These are phyloP conservation scores for Stegophylla sp. DNA, from an alignment of 2,888 invertebrate species.

Conservation along the genomic window DNA sequence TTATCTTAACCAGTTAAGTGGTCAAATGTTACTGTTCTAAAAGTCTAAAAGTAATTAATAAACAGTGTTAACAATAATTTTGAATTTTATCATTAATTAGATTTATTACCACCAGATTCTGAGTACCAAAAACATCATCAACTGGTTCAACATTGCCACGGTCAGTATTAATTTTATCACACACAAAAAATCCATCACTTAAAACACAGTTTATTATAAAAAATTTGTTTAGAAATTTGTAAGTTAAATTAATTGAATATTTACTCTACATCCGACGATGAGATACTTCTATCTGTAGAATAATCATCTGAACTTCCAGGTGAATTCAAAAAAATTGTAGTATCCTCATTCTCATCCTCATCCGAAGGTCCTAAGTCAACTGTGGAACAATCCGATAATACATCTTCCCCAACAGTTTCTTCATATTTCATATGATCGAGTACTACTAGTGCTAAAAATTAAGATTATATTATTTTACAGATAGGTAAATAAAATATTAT, in stretches of 20 bases:
- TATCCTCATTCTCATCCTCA: constrained; percentile 25
- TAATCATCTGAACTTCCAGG: background rate
- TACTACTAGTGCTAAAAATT: constrained; percentile 1
- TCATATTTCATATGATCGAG: background rate
- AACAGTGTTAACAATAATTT: too few species aligned
- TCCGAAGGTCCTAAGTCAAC: constrained; percentile 45
- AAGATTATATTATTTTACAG: background rate
- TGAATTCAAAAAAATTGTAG: constrained; percentile 26
- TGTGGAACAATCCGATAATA: constrained; percentile 28
- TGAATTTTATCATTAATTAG: too few species aligned
- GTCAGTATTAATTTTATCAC: constrained; percentile 32
- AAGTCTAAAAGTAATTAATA: constrained; percentile 12
- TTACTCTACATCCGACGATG: constrained; percentile 19
- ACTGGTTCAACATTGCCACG: background rate
- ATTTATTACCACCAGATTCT: background rate
- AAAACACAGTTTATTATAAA: background rate
- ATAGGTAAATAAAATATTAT: background rate
- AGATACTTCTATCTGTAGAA: background rate
- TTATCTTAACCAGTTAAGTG: constrained; percentile 84
- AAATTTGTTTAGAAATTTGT: background rate
- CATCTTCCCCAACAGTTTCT: background rate
- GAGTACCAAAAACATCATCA: background rate
- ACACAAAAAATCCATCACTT: background rate
- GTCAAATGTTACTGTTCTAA: constrained; percentile 69
- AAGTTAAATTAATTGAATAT: background rate